phyloP scores from a whole-genome alignment of 1,140 invertebrate genomes.

The Cylas formicarius region DNA sequence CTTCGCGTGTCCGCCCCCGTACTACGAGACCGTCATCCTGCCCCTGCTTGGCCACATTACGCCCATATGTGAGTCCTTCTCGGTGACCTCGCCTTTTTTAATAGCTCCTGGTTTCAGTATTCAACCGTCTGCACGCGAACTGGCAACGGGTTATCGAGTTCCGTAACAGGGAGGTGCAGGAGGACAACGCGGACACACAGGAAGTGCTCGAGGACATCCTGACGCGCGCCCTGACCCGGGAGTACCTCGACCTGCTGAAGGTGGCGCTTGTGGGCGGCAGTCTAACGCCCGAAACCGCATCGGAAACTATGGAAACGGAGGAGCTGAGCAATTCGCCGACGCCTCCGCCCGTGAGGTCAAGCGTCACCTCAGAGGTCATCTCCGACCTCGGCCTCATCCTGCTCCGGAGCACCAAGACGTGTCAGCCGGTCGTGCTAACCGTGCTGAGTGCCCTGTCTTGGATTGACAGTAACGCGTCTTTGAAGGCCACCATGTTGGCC shows the following conservation, averaged over 20 bases:
- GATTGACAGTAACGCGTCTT: conserved; percentile 73
- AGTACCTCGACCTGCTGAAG: conserved; percentile 79
- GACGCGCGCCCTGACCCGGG: conserved; percentile 75
- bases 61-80: conserved; percentile 63
- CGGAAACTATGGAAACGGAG: conserved; percentile 60
- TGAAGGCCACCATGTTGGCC: conserved; percentile 66
- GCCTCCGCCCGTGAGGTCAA: conserved; percentile 45
- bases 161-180: conserved; percentile 58
- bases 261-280: conserved; percentile 49
- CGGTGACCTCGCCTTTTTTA: not conserved
- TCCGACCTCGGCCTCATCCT: conserved; percentile 59
- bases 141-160: conserved; percentile 77
- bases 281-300: conserved; percentile 38
- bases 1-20: conserved; percentile 71
- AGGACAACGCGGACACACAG: conserved; percentile 72
- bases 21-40: conserved; percentile 65
- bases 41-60: conserved; percentile 69
- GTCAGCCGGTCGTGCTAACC: conserved; percentile 56
- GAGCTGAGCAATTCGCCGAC: conserved; percentile 52
- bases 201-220: conserved; percentile 86
- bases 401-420: conserved; percentile 56
- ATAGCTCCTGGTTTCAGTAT: conserved; percentile 50
- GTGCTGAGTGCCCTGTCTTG: conserved; percentile 69
- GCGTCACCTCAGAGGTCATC: conserved; percentile 57
- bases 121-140: conserved; percentile 62